Evolutionary conservation across 2,113 vertebrate species (phyloP), one percentile per base, ranked within the genome.

Genomic region (Stegastes partitus): DNA sequence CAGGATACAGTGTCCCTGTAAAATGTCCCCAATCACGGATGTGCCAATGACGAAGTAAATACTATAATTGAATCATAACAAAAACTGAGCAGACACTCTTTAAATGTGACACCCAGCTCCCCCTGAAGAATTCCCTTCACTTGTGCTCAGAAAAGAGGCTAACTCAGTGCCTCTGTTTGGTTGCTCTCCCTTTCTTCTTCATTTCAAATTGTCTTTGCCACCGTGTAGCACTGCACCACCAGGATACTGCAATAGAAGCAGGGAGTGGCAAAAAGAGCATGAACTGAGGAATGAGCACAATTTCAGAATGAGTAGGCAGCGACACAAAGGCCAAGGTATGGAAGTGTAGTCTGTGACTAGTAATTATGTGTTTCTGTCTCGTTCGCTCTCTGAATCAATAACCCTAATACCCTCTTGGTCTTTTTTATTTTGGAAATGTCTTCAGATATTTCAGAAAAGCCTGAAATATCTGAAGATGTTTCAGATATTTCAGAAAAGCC

Each of bases 331-430:
- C 56, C 68, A 74, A 65, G 66, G 66, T 56, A 68, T 50, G 50
- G 53, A 70, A 74, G 62, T 68, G 51, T 42, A 23, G 65, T 55
- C 63, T 77, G 66, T 73, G 74, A 81, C 73, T 81, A 71, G 72
- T 74, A 84, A 84, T 89, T 81, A 83, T 79, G 71, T 62, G 64
- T 44, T 68, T 68, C 59, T 76, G 67, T 85, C 56, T 74, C 72
- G 66, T 69, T 53, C 8, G 18, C 8, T 45, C 42, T 45, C 3
- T 8, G 42, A 74, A 87, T 86, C 85, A 84, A 79, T 86, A 84
- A 74, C n/a, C 42, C 58, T 14, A n/a, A 66, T 28, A 42, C 34
- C 34, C 23, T 75, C 58, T 21, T 18, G 19, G 15, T 62, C n/a
- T 19, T 69, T 77, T 81, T 84, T 31, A 21, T 65, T 58, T 58